phyloP scores from a whole-genome alignment of 2,797 vertebrate species.

The Novumbra hubbsi region DNA sequence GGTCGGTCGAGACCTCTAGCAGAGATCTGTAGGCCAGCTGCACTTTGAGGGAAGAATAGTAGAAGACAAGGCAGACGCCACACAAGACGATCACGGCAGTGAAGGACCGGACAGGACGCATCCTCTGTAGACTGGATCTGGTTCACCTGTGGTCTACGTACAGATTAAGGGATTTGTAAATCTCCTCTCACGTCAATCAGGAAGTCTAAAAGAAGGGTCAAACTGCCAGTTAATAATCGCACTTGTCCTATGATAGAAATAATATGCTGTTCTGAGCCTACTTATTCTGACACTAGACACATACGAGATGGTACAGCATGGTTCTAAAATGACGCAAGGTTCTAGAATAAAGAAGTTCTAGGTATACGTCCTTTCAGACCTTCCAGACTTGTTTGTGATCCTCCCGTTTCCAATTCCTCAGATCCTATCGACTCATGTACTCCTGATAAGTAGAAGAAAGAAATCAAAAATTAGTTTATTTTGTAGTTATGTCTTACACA shows the following conservation, averaged over 20 bases:
- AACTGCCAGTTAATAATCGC: no score
- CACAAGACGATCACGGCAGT: slow-evolving; percentile 33
- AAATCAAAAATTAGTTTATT: neutral
- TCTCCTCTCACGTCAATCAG: no score
- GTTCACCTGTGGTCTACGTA: neutral
- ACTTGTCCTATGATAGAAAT: no score
- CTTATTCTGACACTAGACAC: no score
- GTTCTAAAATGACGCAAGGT: neutral
- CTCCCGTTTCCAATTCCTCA: neutral
- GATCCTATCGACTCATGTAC: neutral
- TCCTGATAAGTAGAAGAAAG: slow-evolving; percentile 33
- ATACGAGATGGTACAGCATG: neutral
- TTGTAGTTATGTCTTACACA: neutral
- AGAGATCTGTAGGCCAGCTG: neutral
- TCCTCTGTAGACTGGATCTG: slow-evolving; percentile 15
- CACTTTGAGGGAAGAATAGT: slow-evolving; percentile 42
- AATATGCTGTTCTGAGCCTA: no score
- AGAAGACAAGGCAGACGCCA: slow-evolving; percentile 42
- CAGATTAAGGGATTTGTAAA: neutral
- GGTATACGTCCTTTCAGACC: neutral
- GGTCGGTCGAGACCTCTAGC: neutral
- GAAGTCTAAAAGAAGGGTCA: no score
- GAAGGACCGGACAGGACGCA: slow-evolving; percentile 33
- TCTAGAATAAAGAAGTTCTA: neutral
- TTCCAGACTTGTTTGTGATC: neutral